Conservation (phyloP, 1,140 invertebrate genomes). For the Portunus trituberculatus region DNA sequence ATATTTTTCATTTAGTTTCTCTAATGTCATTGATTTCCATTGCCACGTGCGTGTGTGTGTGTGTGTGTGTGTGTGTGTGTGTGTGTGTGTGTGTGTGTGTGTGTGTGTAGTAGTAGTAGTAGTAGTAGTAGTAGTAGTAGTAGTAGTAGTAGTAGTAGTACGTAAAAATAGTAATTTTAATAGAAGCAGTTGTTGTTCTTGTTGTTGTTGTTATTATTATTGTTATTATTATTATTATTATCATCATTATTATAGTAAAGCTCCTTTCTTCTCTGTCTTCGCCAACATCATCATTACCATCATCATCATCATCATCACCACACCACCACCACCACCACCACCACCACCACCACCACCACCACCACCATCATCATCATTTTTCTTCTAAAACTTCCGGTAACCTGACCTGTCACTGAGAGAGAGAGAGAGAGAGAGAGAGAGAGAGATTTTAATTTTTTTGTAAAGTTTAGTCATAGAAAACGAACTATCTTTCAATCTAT, state of each 20-base stretch:
- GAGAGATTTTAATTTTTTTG: background rate
- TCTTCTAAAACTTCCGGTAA: background rate
- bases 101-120: no score
- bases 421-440: conserved; percentile 15
- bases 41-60: background rate
- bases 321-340: background rate
- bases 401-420: background rate
- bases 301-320: background rate
- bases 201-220: no score
- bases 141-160: no score
- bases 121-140: no score
- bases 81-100: background rate
- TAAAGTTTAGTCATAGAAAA: background rate
- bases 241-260: background rate
- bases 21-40: no score
- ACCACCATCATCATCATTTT: background rate
- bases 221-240: background rate
- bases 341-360: background rate
- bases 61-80: background rate
- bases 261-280: no score
- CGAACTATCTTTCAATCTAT: background rate
- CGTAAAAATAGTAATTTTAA: no score
- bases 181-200: no score
- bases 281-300: background rate
- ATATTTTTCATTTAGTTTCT: no score